phyloP scores from a whole-genome alignment of 2,797 vertebrate genomes.

The Neostethus bicornis region DNA sequence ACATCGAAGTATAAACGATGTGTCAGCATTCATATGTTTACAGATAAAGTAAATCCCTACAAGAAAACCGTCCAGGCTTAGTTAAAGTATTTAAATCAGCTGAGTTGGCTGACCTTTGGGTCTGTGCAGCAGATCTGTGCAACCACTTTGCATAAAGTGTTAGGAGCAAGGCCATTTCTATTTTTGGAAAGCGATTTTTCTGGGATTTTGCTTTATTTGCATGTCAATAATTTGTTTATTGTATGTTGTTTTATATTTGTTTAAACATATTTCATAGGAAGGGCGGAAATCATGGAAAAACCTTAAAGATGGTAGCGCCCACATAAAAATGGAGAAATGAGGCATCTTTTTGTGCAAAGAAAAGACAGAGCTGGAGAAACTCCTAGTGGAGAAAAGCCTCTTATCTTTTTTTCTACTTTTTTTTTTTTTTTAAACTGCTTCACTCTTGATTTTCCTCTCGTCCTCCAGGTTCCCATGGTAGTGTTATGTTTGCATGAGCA shows the following conservation, averaged over 20 bases:
- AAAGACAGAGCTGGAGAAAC: constrained; percentile 49
- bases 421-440: constrained; percentile 10
- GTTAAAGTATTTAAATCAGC: constrained; percentile 62
- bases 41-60: constrained; percentile 16
- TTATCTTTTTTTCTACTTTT: constrained; percentile 43
- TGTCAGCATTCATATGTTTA: constrained; percentile 18
- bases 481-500: constrained; percentile 64
- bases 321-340: constrained; percentile 27
- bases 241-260: constrained; percentile 3
- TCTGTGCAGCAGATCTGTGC: constrained; percentile 42
- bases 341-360: constrained; percentile 21
- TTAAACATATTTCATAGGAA: constrained; percentile 13
- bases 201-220: constrained; percentile 24
- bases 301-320: constrained; percentile 4
- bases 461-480: constrained; percentile 52
- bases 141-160: constrained; percentile 49
- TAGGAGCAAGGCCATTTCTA: constrained; percentile 25
- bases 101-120: constrained; percentile 64
- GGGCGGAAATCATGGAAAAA: constrained; percentile 23
- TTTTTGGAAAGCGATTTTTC: constrained; percentile 12
- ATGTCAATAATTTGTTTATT: constrained; percentile 15
- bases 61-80: constrained; percentile 42
- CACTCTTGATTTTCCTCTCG: constrained; percentile 45
- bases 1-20: constrained; percentile 2
- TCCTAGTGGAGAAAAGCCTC: constrained; percentile 51